Evolutionary conservation across 1,140 invertebrate species (phyloP).

Genomic region (Cydia pomonella): DNA sequence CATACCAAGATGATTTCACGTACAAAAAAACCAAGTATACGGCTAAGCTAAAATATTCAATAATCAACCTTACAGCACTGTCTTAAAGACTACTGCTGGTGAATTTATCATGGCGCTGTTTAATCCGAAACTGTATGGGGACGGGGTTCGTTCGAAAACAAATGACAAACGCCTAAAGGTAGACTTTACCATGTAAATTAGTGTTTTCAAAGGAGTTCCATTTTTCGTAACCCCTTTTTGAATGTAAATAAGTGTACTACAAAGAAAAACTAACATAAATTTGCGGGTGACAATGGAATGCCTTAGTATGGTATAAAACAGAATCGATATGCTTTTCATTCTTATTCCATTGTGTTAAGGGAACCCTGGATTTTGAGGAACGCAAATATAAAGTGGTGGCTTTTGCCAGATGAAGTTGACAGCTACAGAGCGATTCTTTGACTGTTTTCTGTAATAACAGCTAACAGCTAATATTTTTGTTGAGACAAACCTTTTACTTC

Average conservation of each 20-base stretch:
- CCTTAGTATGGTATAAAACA: neutral
- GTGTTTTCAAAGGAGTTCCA: conserved; percentile 48
- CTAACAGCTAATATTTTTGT: conserved; percentile 53
- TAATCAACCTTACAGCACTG: neutral
- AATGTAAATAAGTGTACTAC: conserved; percentile 58
- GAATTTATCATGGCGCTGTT: neutral
- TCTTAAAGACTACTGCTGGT: neutral
- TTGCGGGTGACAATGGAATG: conserved; percentile 4
- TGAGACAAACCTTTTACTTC: conserved; percentile 55
- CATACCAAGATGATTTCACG: conserved; percentile 1
- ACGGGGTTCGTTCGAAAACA: conserved; percentile 24
- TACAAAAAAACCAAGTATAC: neutral
- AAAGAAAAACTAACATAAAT: conserved; percentile 24
- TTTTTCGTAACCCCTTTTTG: conserved; percentile 61
- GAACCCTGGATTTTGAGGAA: neutral
- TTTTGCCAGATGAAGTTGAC: conserved; percentile 45
- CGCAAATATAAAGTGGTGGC: conserved; percentile 1
- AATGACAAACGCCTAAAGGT: conserved; percentile 35
- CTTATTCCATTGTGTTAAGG: neutral
- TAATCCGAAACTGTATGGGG: conserved; percentile 5
- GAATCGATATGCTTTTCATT: neutral
- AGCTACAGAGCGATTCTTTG: conserved; percentile 50
- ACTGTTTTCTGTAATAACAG: conserved; percentile 56
- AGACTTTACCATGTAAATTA: conserved; percentile 53
- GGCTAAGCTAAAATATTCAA: neutral